Evolutionary conservation across 2,797 vertebrate species (phyloP).

Genomic region (Takifugu ocellatus): DNA sequence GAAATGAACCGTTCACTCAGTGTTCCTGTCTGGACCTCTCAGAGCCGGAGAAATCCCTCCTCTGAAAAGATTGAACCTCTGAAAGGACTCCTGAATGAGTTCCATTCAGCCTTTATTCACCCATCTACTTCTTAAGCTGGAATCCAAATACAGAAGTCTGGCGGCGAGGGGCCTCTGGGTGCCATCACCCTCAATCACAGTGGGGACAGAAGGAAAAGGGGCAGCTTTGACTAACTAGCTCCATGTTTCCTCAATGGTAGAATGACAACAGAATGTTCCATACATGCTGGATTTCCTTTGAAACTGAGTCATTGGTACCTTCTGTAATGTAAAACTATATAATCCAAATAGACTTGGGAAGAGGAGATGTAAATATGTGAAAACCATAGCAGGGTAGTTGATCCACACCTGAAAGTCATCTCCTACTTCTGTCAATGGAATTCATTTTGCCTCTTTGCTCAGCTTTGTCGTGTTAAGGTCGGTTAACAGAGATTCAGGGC

Average conservation of each 20-base stretch:
- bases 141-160: conserved; percentile 33
- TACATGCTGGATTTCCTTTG: conserved; percentile 5
- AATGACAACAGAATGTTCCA: conserved; percentile 10
- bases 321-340: too few relatives aligned
- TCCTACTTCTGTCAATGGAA: conserved; percentile 12
- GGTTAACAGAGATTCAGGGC: conserved; percentile 14
- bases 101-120: conserved; percentile 19
- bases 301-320: conserved; percentile 16
- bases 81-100: conserved; percentile 31
- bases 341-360: too few relatives aligned
- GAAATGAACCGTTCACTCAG: conserved; percentile 33
- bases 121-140: conserved; percentile 17
- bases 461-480: conserved; percentile 15
- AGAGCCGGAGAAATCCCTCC: conserved; percentile 36
- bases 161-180: conserved; percentile 3
- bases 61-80: conserved; percentile 33
- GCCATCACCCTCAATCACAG: conserved; percentile 15
- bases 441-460: conserved; percentile 7
- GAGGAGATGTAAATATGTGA: too few relatives aligned
- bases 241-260: conserved; percentile 10
- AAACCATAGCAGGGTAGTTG: too few relatives aligned
- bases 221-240: conserved; percentile 25
- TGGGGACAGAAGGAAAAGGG: conserved; percentile 27
- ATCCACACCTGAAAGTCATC: neutral
- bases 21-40: conserved; percentile 12